phyloP scores from a whole-genome alignment of 2,888 invertebrate species.

The Amiota minor region DNA sequence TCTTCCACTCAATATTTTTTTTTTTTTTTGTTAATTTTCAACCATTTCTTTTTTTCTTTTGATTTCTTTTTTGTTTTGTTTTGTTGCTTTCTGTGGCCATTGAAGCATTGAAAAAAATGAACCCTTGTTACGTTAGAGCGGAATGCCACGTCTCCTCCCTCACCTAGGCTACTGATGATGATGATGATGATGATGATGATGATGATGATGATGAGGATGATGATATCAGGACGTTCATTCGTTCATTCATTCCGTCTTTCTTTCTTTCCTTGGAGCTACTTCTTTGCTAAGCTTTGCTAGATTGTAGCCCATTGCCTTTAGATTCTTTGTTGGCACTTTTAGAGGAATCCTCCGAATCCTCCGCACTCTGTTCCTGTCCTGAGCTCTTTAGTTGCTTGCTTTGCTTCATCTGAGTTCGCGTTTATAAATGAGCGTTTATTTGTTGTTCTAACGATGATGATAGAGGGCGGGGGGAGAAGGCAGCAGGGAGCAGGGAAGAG shows the following conservation, averaged over 20 bases:
- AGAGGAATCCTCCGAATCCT: too few species aligned
- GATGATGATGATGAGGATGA: too few species aligned
- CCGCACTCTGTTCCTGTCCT: conserved; percentile 14
- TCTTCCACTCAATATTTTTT: conserved; percentile 15
- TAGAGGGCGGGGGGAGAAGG: conserved; percentile 43
- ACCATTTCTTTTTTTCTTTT: conserved; percentile 8
- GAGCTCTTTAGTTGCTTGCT: not conserved
- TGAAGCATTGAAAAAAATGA: conserved; percentile 31
- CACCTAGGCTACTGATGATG: not conserved
- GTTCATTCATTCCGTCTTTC: not conserved
- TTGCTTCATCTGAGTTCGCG: conserved; percentile 6
- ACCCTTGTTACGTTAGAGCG: conserved; percentile 42
- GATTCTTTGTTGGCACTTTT: conserved; percentile 27
- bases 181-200: conserved; percentile 28
- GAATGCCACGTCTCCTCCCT: conserved; percentile 30
- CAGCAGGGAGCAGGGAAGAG: not conserved
- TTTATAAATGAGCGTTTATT: conserved; percentile 31
- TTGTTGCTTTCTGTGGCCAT: conserved; percentile 43
- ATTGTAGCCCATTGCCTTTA: not conserved
- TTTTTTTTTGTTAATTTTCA: conserved; percentile 14
- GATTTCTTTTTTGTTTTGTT: conserved; percentile 28
- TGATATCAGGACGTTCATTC: conserved; percentile 23
- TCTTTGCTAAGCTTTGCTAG: too few species aligned
- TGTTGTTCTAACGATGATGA: not conserved
- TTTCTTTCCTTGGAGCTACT: not conserved